Base-by-base conservation (phyloP, 2,888 invertebrate genomes). In the Petrolisthes manimaculis region DNA sequence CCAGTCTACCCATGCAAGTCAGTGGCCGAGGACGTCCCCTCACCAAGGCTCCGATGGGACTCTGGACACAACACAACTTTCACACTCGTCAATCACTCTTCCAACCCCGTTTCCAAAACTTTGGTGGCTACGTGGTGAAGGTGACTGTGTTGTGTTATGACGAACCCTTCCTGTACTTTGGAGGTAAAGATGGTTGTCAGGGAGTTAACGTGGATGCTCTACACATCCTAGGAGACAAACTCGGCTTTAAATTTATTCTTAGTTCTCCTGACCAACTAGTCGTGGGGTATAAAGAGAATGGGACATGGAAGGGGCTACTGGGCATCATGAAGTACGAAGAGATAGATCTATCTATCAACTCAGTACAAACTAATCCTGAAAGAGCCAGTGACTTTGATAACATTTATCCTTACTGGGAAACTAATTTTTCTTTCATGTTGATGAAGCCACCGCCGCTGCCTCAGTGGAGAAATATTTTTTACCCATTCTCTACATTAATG, bases 401-500 rank as follows among this genome's bases (percentile, higher is more conserved):
- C 18, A 71, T 21, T 6, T 71, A 71, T n/a, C 71, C 71, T n/a
- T n/a, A 71, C 71, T 71, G 71, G 71, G 71, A n/a, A 6, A 71
- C 71, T 6, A 71, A n/a, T n/a, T 71, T 71, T n/a, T 14, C 71
- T 21, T 71, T 71, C 71, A 12, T 71, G 6, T 18, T 71, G n/a
- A 14, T 14, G 6, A 21, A 1, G 18, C 71, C 71, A 6, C 71
- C 14, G 71, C 71, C 71, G 21, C 71, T 71, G 21, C 71, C 71
- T 6, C 71, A n/a, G 6, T 71, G 71, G 71, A 71, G 21, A 21
- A 71, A 71, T n/a, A n/a, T 71, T n/a, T 21, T 71, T 2, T 71
- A 71, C 71, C 71, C 71, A 71, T 71, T 71, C n/a, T 71, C 71
- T 6, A n/a, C 21, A 21, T n/a, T 71, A 6, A n/a, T 71, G 71